A percentile compares a stretch with the other conserved stretches of the same genome.
phyloP scores from a whole-genome alignment of 2,797 vertebrate genomes.

The Pagetopsis macropterus region DNA sequence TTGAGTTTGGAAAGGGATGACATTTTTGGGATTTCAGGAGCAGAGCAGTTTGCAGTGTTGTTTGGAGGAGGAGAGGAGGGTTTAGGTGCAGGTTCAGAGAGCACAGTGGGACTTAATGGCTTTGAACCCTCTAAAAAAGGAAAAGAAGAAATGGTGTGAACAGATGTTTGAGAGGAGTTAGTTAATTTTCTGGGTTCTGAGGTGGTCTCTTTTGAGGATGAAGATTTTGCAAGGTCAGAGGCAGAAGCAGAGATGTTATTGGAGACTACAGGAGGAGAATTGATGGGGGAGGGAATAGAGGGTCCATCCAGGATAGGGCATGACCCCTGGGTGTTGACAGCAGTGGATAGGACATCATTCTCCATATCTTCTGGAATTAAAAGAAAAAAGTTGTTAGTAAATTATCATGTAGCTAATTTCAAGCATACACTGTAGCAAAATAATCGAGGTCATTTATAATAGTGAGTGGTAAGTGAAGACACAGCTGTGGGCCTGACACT shows the following conservation, averaged over 20 bases:
- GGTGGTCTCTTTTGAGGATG: constrained; percentile 12
- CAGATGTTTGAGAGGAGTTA: constrained; percentile 9
- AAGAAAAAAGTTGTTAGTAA: constrained; percentile 12
- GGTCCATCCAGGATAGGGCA: constrained; percentile 36
- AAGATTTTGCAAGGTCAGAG: constrained; percentile 10
- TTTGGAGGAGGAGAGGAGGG: background rate
- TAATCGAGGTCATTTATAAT: background rate
- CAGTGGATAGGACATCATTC: constrained; percentile 47
- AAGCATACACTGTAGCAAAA: background rate
- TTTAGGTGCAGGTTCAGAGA: constrained; percentile 8
- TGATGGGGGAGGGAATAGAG: constrained; percentile 27
- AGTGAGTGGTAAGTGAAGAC: background rate
- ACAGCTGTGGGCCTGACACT: background rate
- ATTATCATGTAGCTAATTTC: background rate
- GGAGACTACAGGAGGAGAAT: constrained; percentile 31
- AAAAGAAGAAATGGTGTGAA: background rate
- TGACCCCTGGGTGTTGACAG: constrained; percentile 43
- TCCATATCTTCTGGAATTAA: constrained; percentile 65
- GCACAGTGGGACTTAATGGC: constrained; percentile 1
- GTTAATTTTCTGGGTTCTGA: constrained; percentile 11
- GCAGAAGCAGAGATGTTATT: constrained; percentile 15
- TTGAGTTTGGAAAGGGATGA: constrained; percentile 21
- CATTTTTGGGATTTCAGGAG: constrained; percentile 2
- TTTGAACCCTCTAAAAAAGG: constrained; percentile 18
- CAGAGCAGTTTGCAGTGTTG: background rate